Base-by-base conservation (phyloP, 2,888 invertebrate species). In the Nomada goodeniana region DNA sequence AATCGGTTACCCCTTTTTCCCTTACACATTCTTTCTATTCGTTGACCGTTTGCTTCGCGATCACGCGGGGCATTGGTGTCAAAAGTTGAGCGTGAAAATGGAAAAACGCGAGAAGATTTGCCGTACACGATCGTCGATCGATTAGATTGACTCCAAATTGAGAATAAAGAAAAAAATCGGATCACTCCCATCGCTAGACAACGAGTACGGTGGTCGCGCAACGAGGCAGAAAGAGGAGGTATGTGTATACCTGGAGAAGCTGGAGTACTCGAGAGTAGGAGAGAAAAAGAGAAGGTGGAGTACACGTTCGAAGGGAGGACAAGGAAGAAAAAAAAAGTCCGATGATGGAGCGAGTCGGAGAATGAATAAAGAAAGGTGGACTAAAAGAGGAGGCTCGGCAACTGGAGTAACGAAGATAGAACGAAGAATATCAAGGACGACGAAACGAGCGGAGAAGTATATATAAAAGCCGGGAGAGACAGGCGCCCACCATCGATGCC, bases 391-490 rank as follows among this genome's bases (percentile, higher is more conserved):
- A 68, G 63, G 42, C 23, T 13, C 10, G 50, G 23, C 23, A 18
- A 67, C 13, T 47, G 57, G 52, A 26, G 42, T 52, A 57, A 65
- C 47, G 61, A 73, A 79, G 78, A 76, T 47, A 70, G 73, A 83
- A 80, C 80, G 83, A 81, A 80, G 76, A 69, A 70, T 85, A 86
- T 88, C 90, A 89, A 90, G 89, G 89, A 88, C 90, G 88, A 59
- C 61, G 64, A 76, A 80, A 76, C 84, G 84, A 68, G 82, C 83
- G 81, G 83, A 81, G 78, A 87, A 79, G 83, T 75, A 1, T 36
- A 36, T 60, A 85, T 84, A 86, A 82, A 77, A 87, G 86, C 79
- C 82, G 70, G 82, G 87, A 86, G 86, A 86, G 86, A 88, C 87
- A 88, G 89, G 88, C 88, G 87, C 85, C 88, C 83, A 84, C 82